Conservation (phyloP, 2,113 vertebrate species). For the Oncorhynchus kisutch region DNA sequence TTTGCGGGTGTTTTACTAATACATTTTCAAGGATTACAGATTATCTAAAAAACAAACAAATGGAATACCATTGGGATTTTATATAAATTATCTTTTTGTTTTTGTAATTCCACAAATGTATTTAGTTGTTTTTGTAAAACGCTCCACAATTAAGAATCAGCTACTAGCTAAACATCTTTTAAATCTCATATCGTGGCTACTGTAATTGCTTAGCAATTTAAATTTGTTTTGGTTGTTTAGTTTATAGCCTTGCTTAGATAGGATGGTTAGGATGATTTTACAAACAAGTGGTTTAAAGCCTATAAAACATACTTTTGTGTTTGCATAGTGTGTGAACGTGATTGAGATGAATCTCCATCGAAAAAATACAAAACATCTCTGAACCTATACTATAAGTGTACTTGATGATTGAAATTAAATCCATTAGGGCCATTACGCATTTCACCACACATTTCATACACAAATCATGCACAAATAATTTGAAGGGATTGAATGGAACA, state of each 20-base stretch:
- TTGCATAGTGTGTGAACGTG: no score
- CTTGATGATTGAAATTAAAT: no score
- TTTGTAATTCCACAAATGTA: not conserved
- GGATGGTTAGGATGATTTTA: not conserved
- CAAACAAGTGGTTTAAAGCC: not conserved
- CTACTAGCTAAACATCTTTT: no score
- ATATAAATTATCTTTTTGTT: not conserved
- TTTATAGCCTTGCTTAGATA: not conserved
- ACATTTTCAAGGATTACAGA: not conserved
- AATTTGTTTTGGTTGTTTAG: not conserved
- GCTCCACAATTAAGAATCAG: not conserved
- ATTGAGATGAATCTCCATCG: no score
- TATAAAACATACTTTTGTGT: not conserved
- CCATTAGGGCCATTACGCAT: not conserved
- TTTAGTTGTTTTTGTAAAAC: not conserved
- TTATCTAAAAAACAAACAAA: not conserved
- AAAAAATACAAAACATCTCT: no score
- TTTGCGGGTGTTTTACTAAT: not conserved
- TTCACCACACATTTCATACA: no score
- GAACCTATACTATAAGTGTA: no score
- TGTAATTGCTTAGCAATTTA: no score
- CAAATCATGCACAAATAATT: no score
- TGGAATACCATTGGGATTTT: not conserved
- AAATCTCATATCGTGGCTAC: no score
- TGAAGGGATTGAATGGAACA: not conserved